Evolutionary conservation across 1,140 invertebrate species (phyloP), one percentile per base, ranked within the genome.

Genomic region (Drosophila sturtevanti): DNA sequence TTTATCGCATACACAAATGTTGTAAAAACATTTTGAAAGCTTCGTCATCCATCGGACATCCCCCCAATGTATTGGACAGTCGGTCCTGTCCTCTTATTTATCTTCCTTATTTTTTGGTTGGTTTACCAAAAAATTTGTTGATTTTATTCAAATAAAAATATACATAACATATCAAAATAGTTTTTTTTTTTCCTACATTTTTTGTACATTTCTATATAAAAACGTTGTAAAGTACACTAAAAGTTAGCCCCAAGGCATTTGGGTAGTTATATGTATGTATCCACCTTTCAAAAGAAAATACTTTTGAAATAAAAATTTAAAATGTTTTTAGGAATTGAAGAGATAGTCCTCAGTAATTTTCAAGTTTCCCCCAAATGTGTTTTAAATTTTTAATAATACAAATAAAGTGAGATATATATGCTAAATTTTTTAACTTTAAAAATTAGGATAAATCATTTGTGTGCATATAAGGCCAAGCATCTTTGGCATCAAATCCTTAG

Each of bases 1-100:
- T 59, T 38, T 35, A 52, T 44, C 21, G 48, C 16, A 52, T 51
- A 55, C 52, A 81, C 56, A 84, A 84, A 77, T 86, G 73, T 86
- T 85, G 81, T 77, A 85, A 86, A 86, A 86, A 86, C 84, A 86
- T 71, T 86, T 86, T 82, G 70, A 81, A 81, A 85, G 81, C 60
- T 35, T 61, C 70, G 59, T 64, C 73, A 27, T 58, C 62, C 79
- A 37, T 58, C 71, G 61, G 61, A 48, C 66, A 14, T 64, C 64
- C 54, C 62, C 62, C 70, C 5, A 72, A 69, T 48, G 56, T 22
- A 69, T 65, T 65, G 14, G 22, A 4, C 65, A 64, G 51, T 69
- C 63, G 69, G 48, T 74, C 68, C 27, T 51, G 48, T 74, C 68
- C 27, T 51, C 38, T 44, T 51, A n/a, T 71, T 48, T 81, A 67